Conservation (phyloP, 2,888 invertebrate genomes). For the Eristalis intricaria region DNA sequence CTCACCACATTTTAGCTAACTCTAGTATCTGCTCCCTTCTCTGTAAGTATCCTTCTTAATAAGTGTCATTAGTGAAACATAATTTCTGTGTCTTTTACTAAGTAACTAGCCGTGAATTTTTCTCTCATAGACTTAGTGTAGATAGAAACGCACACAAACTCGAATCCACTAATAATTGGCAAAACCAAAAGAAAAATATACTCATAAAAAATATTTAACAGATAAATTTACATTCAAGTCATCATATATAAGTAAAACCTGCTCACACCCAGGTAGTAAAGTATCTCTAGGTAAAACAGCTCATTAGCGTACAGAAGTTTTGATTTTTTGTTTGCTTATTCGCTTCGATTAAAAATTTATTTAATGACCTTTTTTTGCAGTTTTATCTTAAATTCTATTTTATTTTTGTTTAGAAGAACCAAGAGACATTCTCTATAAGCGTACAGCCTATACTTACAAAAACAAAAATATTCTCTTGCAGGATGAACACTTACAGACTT, state of each 20-base stretch:
- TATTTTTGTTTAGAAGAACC: constrained; percentile 27
- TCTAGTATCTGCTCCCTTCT: not conserved
- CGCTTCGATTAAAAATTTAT: not conserved
- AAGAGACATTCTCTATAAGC: constrained; percentile 17
- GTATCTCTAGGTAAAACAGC: not conserved
- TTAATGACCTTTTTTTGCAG: constrained; percentile 30
- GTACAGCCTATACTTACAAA: constrained; percentile 24
- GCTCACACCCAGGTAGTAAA: not conserved
- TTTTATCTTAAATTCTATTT: constrained; percentile 27
- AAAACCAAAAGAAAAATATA: not conserved
- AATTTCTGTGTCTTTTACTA: not conserved
- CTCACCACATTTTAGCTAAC: no score
- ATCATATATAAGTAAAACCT: not conserved
- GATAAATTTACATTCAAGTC: not conserved
- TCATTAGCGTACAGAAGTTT: not conserved
- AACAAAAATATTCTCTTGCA: constrained; percentile 52
- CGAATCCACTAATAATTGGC: constrained; percentile 3
- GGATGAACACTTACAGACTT: constrained; percentile 70
- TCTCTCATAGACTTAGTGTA: not conserved
- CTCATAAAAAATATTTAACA: not conserved
- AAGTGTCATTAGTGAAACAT: not conserved
- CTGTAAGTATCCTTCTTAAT: not conserved
- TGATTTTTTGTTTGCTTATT: not conserved
- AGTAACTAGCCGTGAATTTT: constrained; percentile 4
- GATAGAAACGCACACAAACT: not conserved